A percentile compares a stretch with the other conserved stretches of the same genome.
These are phyloP conservation scores for Trichacis sp. DNA, from an alignment of 2,888 invertebrate genomes.

Conservation along the genomic window DNA sequence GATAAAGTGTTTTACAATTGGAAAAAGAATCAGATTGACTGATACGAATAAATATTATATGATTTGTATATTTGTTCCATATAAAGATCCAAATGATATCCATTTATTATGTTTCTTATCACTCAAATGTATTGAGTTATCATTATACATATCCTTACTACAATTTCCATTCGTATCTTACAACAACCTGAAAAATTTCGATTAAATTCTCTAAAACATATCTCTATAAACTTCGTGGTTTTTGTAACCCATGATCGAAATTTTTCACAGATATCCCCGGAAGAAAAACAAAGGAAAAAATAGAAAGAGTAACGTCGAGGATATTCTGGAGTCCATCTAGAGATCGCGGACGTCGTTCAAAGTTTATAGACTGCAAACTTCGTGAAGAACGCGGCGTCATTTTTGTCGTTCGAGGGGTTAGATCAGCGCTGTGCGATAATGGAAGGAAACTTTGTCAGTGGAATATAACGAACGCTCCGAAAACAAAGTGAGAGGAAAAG, in stretches of 20 bases:
- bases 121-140: no score
- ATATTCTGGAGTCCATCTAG: neutral
- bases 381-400: constrained; percentile 20
- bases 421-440: neutral
- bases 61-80: no score
- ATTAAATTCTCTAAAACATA: no score
- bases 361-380: constrained; percentile 28
- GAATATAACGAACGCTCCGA: neutral
- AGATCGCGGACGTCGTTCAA: constrained; percentile 15
- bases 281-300: neutral
- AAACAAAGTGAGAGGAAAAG: constrained; percentile 12
- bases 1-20: no score
- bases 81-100: no score
- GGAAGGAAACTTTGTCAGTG: constrained; percentile 8
- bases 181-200: no score
- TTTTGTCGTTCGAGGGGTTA: neutral
- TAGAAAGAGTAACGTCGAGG: neutral
- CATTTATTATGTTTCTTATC: no score
- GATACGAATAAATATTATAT: no score
- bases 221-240: neutral
- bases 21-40: no score
- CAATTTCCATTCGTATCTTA: no score
- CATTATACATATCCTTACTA: no score
- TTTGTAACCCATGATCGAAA: neutral
- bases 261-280: neutral